phyloP scores from a whole-genome alignment of 2,888 invertebrate species.

The Nasonia oneida region DNA sequence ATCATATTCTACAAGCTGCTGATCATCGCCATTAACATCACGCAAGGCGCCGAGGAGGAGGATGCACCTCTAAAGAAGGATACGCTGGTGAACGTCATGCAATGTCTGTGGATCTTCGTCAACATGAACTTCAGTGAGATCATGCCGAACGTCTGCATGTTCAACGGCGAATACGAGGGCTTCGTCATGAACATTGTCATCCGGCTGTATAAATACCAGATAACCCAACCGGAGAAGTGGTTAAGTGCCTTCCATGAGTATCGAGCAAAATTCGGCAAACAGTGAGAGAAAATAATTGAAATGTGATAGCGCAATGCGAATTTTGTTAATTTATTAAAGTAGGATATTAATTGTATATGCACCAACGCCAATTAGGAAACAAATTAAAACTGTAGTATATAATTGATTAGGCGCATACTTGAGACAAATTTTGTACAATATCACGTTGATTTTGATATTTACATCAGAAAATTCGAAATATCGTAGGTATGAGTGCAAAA shows the following conservation, averaged over 20 bases:
- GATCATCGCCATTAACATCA: conserved; percentile 52
- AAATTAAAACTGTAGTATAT: background rate
- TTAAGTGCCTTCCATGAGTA: conserved; percentile 56
- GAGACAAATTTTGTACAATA: background rate
- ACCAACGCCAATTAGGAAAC: background rate
- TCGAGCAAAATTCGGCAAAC: conserved; percentile 20
- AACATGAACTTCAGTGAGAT: conserved; percentile 43
- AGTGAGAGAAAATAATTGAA: conserved; percentile 1
- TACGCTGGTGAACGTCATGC: conserved; percentile 34
- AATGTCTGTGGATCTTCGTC: conserved; percentile 56
- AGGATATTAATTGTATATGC: background rate
- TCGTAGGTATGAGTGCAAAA: background rate
- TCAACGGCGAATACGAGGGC: conserved; percentile 28
- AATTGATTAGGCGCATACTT: background rate
- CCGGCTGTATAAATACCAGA: conserved; percentile 41
- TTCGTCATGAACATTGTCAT: conserved; percentile 52
- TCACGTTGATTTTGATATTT: background rate
- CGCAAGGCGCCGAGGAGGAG: background rate
- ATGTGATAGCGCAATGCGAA: conserved; percentile 25
- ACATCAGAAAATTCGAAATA: background rate
- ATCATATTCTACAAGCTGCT: conserved; percentile 61
- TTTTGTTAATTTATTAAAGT: conserved; percentile 4
- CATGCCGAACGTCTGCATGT: conserved; percentile 36
- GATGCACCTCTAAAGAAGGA: conserved; percentile 18
- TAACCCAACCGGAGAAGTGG: conserved; percentile 42